Evolutionary conservation across 2,113 vertebrate genomes (phyloP), one percentile per base, ranked within the genome.

Genomic region (Indicator maculatus): DNA sequence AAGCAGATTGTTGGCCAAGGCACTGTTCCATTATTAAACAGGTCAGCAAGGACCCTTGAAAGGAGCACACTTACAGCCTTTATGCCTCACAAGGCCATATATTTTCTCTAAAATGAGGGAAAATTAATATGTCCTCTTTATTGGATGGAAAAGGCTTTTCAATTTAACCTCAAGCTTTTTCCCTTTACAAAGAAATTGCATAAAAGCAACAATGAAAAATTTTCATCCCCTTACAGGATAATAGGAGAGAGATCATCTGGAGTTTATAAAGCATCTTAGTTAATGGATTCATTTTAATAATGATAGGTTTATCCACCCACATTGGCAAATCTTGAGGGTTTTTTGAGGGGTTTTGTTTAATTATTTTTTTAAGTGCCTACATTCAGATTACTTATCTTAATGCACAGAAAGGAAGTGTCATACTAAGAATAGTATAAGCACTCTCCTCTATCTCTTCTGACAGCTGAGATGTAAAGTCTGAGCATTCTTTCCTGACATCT

Each of bases 241-340:
- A 97, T 94, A 96, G 90, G 69, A 92, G 93, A 89, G 93, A 96
- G 92, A 97, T 97, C 96, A 97, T 96, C 95, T 92, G 91, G 92
- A 96, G 93, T 97, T 96, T 96, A 96, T 96, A 95, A 97, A 97
- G 85, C 91, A 63, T 96, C 87, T 93, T 93, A 39, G 95, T 93
- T 97, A 97, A 97, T 97, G 93, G 96, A 89, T 92, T 97, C 94
- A 90, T 97, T 96, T 96, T 97, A 93, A 97, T 96, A 94, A 97
- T 95, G 95, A 90, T 92, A 94, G 87, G 86, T 96, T 96, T 96
- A 95, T 92, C 91, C 83, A 30, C 95, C 90, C 79, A 88, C 86
- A 71, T 61, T 93, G 86, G 85, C 79, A 97, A 81, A 84, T 96
- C 81, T 96, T 88, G 56, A 41, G 36, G 20, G 5, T n/a, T 52